phyloP scores from a whole-genome alignment of 2,113 vertebrate species.

The Heterotis niloticus region DNA sequence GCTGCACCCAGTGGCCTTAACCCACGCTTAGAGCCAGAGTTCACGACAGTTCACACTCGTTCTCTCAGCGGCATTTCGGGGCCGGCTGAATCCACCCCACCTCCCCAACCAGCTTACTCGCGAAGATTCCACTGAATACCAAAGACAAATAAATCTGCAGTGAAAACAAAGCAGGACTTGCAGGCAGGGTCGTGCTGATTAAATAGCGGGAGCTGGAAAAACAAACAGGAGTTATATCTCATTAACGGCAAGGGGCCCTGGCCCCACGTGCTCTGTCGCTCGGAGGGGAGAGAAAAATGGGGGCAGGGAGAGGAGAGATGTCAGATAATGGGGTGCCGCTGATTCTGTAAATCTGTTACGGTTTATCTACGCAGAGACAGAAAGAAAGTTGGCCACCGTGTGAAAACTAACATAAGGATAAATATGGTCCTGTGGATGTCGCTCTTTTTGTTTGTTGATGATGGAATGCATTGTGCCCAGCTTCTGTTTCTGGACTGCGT shows the following conservation, averaged over 20 bases:
- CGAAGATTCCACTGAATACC: slow-evolving; percentile 12
- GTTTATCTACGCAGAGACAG: not conserved
- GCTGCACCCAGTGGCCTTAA: too few relatives aligned
- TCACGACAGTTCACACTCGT: too few relatives aligned
- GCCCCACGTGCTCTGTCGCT: not conserved
- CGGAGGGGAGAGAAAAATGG: too few relatives aligned
- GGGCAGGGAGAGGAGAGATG: not conserved
- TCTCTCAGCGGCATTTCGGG: not conserved
- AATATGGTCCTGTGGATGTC: not conserved
- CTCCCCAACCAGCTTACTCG: not conserved
- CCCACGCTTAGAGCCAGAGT: too few relatives aligned
- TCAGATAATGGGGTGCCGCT: not conserved
- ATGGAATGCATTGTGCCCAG: too few relatives aligned
- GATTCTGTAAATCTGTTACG: not conserved
- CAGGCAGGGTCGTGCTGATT: not conserved
- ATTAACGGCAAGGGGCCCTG: not conserved
- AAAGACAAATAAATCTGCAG: not conserved
- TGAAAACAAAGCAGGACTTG: not conserved
- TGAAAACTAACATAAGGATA: not conserved
- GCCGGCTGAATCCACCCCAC: not conserved
- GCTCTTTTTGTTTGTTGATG: too few relatives aligned
- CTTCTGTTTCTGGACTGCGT: too few relatives aligned
- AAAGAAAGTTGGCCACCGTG: not conserved
- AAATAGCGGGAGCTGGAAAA: not conserved
- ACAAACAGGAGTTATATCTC: not conserved